A percentile compares a stretch with the other conserved stretches of the same genome.
phyloP scores from a whole-genome alignment of 1,140 invertebrate species.

The Ceratosolen solmsi region DNA sequence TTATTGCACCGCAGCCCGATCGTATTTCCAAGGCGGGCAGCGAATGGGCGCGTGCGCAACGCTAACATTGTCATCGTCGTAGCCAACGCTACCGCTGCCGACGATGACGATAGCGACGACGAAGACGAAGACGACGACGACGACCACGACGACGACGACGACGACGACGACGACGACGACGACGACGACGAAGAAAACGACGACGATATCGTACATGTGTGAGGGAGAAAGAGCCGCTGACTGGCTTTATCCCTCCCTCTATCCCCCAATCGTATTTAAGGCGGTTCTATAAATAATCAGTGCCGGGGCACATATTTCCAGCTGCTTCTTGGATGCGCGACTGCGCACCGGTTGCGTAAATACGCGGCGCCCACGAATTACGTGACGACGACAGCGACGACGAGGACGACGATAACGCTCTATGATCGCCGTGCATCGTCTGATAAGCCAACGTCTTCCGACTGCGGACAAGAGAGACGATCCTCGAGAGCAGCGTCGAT shows the following conservation, averaged over 20 bases:
- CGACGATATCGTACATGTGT: neutral
- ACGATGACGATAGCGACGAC: too few relatives aligned
- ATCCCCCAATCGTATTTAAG: slow-evolving; percentile 40
- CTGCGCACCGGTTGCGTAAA: neutral
- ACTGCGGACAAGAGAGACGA: neutral
- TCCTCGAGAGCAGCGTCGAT: too few relatives aligned
- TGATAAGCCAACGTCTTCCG: slow-evolving; percentile 3
- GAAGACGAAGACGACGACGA: too few relatives aligned
- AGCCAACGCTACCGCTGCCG: neutral
- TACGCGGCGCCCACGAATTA: slow-evolving; percentile 24
- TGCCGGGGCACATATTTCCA: slow-evolving; percentile 31
- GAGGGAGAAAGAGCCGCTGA: neutral
- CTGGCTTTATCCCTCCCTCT: slow-evolving; percentile 37
- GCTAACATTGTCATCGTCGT: neutral
- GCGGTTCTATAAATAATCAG: slow-evolving; percentile 47
- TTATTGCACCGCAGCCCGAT: neutral
- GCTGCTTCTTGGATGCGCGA: neutral
- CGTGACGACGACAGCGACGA: neutral
- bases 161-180: too few relatives aligned
- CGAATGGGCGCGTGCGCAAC: neutral
- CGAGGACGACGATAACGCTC: neutral
- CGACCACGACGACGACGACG: too few relatives aligned
- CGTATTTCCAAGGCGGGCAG: slow-evolving; percentile 15
- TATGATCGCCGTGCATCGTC: too few relatives aligned
- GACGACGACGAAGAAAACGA: too few relatives aligned